phyloP scores from a whole-genome alignment of 2,888 invertebrate species.

The Epirrhoe tristata region DNA sequence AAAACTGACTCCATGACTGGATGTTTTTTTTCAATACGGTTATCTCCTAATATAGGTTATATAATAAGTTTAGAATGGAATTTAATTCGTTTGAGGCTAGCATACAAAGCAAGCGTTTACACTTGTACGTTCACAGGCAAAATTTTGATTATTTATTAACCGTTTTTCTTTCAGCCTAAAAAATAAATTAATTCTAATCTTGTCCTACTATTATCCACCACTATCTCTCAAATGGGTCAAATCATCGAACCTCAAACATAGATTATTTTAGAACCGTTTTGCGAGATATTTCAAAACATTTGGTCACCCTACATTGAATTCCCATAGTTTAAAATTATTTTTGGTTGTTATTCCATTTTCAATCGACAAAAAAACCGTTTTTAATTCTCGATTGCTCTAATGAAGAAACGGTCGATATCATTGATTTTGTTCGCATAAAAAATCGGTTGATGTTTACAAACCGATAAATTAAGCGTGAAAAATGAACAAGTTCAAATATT shows the following conservation, averaged over 20 bases:
- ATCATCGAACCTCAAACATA: no score
- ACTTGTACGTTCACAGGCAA: no score
- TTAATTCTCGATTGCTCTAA: conserved; percentile 22
- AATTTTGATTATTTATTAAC: no score
- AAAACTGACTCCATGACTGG: conserved; percentile 17
- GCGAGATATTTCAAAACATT: background rate
- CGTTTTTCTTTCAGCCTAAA: no score
- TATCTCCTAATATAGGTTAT: conserved; percentile 1
- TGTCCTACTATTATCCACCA: no score
- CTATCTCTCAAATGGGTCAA: no score
- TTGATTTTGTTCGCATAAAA: conserved; percentile 21
- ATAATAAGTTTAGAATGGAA: background rate
- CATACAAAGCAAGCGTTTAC: background rate
- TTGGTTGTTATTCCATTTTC: conserved; percentile 1
- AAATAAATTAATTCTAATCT: no score
- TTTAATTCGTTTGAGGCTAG: background rate
- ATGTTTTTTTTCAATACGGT: conserved; percentile 13
- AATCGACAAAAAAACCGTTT: conserved; percentile 13
- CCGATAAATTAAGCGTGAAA: conserved; percentile 16
- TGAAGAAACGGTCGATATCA: conserved; percentile 18
- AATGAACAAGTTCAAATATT: conserved; percentile 25
- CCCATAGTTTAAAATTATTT: background rate
- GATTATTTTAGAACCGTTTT: no score
- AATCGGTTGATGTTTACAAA: conserved; percentile 26
- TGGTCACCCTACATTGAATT: conserved; percentile 20